phyloP scores from a whole-genome alignment of 2,113 vertebrate genomes.

The Cyanoliseus patagonus region DNA sequence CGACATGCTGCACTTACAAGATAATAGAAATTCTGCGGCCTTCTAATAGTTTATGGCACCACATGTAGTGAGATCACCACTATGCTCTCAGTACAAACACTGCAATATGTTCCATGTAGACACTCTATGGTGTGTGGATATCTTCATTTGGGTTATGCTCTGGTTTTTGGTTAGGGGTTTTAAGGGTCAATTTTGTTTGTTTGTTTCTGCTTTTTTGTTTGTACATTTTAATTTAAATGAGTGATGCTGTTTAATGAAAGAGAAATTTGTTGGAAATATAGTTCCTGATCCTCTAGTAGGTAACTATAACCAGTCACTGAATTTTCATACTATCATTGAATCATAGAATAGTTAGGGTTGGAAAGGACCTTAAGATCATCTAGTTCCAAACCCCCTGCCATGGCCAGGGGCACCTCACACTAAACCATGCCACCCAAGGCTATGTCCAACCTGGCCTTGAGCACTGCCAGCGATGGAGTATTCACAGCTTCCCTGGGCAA shows the following conservation, averaged over 20 bases:
- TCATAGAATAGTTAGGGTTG: no score
- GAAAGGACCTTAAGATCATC: no score
- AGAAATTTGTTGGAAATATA: neutral
- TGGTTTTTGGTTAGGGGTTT: neutral
- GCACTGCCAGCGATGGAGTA: no score
- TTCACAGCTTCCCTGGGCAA: no score
- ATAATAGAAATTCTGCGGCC: neutral
- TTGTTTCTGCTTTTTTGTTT: neutral
- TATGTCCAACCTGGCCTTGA: no score
- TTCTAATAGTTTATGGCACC: neutral
- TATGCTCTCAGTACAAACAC: neutral
- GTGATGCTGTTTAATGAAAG: neutral
- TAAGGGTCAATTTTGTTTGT: neutral
- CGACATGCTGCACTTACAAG: neutral
- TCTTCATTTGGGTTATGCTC: neutral
- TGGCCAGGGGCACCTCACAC: no score
- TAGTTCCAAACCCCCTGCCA: no score
- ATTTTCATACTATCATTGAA: neutral
- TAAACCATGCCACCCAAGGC: no score
- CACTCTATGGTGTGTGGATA: neutral
- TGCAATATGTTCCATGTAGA: neutral
- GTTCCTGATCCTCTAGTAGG: neutral
- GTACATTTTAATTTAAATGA: neutral
- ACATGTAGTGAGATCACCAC: neutral
- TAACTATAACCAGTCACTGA: neutral